Percentiles rank a stretch among this genome's conserved stretches.
These are phyloP conservation scores for Globicephala melas DNA, from an alignment of 2,113 vertebrate genomes.

Conservation along the genomic window DNA sequence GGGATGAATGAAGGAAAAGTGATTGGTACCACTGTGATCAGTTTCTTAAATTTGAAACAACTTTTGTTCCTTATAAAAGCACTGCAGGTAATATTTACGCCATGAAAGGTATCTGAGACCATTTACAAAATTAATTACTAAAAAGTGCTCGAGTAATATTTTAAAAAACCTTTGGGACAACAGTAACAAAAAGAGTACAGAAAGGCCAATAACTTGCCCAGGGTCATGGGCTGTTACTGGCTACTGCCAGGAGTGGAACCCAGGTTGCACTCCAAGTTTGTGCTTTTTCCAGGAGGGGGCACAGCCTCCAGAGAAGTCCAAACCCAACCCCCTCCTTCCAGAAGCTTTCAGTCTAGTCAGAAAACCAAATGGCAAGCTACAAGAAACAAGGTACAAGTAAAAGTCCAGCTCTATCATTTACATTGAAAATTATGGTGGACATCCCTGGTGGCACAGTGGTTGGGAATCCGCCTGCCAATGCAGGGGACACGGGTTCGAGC, in stretches of 20 bases:
- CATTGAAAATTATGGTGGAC: neutral
- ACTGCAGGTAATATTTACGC: neutral
- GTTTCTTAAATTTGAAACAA: neutral
- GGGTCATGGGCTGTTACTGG: neutral
- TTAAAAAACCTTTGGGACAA: neutral
- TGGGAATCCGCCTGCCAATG: too few species aligned
- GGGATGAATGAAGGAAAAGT: neutral
- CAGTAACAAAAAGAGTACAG: neutral
- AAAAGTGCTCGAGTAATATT: neutral
- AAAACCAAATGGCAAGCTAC: neutral
- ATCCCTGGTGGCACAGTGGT: too few species aligned
- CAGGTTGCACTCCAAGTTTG: neutral
- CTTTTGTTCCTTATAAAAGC: neutral
- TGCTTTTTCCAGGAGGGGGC: neutral
- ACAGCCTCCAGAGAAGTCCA: neutral
- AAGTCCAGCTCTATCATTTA: neutral
- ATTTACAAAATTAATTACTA: neutral
- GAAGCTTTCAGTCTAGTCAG: constrained; percentile 7
- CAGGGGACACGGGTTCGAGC: too few species aligned
- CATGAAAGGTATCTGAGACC: neutral
- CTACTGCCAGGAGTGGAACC: neutral
- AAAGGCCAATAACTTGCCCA: neutral
- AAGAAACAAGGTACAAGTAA: neutral
- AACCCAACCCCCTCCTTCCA: neutral
- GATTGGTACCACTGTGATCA: neutral